Percentiles rank a stretch among this genome's conserved stretches.
phyloP scores from a whole-genome alignment of 2,888 invertebrate genomes.

The Clostera curtula region DNA sequence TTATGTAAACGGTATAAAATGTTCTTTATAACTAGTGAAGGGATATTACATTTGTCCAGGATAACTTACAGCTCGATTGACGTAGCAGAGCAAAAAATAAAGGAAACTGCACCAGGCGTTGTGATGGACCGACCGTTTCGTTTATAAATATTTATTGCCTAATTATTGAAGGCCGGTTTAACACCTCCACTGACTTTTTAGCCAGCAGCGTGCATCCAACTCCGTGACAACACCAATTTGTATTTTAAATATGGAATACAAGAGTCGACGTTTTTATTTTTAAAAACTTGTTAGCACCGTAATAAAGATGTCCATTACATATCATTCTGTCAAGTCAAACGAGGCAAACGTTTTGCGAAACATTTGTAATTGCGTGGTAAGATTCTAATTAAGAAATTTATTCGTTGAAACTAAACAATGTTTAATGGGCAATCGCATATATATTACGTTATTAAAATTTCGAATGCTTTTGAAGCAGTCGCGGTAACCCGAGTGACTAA shows the following conservation, averaged over 20 bases:
- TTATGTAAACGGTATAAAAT: too few relatives aligned
- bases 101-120: slow-evolving; percentile 30
- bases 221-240: slow-evolving; percentile 32
- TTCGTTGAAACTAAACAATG: slow-evolving; percentile 19
- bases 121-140: slow-evolving; percentile 44
- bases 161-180: slow-evolving; percentile 54
- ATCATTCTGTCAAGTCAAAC: slow-evolving; percentile 31
- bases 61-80: too few relatives aligned
- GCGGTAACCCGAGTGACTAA: too few relatives aligned
- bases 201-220: slow-evolving; percentile 37
- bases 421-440: too few relatives aligned
- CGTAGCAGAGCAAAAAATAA: slow-evolving; percentile 38
- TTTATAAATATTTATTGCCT: slow-evolving; percentile 72
- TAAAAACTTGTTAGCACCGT: slow-evolving; percentile 35
- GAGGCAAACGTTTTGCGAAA: slow-evolving; percentile 25
- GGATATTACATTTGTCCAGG: too few relatives aligned
- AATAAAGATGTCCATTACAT: slow-evolving; percentile 46
- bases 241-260: slow-evolving; percentile 27
- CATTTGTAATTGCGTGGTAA: slow-evolving; percentile 19
- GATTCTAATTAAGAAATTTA: slow-evolving; percentile 18
- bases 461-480: too few relatives aligned
- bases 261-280: slow-evolving; percentile 17
- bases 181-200: slow-evolving; percentile 45
- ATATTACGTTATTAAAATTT: too few relatives aligned
- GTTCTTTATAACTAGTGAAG: too few relatives aligned